Evolutionary conservation across 2,113 vertebrate species (phyloP).

Genomic region (Marcusenius ussheri): DNA sequence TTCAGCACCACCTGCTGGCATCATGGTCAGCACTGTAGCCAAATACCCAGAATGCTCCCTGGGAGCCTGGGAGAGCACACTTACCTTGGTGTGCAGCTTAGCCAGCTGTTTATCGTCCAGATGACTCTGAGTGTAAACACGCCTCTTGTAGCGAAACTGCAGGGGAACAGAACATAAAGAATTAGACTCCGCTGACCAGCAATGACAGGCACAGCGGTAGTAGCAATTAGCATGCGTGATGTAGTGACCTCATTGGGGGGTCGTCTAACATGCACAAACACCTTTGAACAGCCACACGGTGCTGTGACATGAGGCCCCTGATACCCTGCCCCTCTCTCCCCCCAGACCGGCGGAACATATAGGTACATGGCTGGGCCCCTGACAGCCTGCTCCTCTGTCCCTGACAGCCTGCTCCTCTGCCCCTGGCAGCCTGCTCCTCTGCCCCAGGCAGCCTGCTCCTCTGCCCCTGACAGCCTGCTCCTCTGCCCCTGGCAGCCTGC

Average conservation of each 20-base stretch:
- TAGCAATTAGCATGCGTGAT: not conserved
- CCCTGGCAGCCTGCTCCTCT: too few relatives aligned
- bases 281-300: not conserved
- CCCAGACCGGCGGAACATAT: too few relatives aligned
- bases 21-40: not conserved
- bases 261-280: not conserved
- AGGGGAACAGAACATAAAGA: constrained; percentile 15
- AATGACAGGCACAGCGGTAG: not conserved
- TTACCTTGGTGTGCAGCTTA: constrained; percentile 93
- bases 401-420: too few relatives aligned
- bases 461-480: too few relatives aligned
- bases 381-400: too few relatives aligned
- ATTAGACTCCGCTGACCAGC: not conserved
- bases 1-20: not conserved
- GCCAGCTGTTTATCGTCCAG: constrained; percentile 94
- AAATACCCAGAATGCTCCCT: not conserved
- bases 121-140: constrained; percentile 85
- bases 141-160: constrained; percentile 93
- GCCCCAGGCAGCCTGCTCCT: too few relatives aligned
- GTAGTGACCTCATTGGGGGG: not conserved
- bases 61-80: not conserved
- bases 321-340: too few relatives aligned
- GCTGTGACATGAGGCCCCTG: not conserved
- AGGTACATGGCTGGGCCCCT: too few relatives aligned
- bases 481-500: too few relatives aligned